Percentiles rank a stretch among this genome's conserved stretches.
These are phyloP conservation scores for Plestiodon gilberti DNA, from an alignment of 2,113 vertebrate genomes.

Conservation along the genomic window DNA sequence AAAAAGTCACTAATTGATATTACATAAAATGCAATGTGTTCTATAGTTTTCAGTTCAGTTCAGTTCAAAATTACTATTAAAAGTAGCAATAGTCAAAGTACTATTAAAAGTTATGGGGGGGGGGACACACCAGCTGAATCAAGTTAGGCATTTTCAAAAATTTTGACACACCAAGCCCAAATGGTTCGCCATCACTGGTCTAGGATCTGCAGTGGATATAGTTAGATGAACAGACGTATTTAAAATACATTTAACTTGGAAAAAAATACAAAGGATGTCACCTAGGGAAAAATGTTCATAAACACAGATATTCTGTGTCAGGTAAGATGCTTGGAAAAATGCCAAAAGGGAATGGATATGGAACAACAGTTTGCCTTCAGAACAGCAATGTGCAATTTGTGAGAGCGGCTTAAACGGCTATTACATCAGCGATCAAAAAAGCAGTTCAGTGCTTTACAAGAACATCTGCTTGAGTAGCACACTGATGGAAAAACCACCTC, in stretches of 20 bases:
- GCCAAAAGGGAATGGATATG: slow-evolving; percentile 12
- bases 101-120: too few species aligned
- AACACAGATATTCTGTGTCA: background rate
- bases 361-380: background rate
- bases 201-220: background rate
- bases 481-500: slow-evolving; percentile 18
- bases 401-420: background rate
- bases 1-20: too few species aligned
- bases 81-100: too few species aligned
- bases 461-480: slow-evolving; percentile 5
- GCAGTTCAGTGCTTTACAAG: slow-evolving; percentile 1
- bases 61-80: too few species aligned
- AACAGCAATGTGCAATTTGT: background rate
- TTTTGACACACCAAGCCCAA: too few species aligned
- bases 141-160: too few species aligned
- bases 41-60: too few species aligned
- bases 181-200: too few species aligned
- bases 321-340: background rate
- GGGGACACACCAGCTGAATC: too few species aligned
- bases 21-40: too few species aligned
- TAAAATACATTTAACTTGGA: slow-evolving; percentile 6
- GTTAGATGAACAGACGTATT: slow-evolving; percentile 9
- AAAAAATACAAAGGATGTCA: background rate
- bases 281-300: background rate
- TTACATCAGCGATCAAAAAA: slow-evolving; percentile 8